These are phyloP conservation scores for Melanaphis sacchari DNA, from an alignment of 1,140 invertebrate genomes.

Conservation along the genomic window DNA sequence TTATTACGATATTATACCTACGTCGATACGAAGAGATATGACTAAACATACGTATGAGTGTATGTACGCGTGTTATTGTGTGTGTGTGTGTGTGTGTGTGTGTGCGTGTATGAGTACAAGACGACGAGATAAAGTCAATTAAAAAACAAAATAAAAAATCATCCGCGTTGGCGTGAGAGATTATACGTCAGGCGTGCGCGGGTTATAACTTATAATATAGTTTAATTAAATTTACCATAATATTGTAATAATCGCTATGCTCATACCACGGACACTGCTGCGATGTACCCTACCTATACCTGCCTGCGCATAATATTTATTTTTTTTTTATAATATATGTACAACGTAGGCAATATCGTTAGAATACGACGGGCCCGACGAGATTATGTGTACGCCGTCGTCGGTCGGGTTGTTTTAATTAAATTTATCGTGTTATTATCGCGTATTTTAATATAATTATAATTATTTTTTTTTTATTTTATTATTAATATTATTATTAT, in stretches of 20 bases:
- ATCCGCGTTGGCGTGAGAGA: neutral
- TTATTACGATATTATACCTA: no score
- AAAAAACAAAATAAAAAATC: neutral
- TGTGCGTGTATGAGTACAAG: neutral
- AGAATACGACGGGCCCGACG: neutral
- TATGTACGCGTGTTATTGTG: no score
- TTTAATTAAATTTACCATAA: slow-evolving; percentile 29
- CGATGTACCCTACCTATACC: neutral
- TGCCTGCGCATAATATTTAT: no score
- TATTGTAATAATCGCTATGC: neutral
- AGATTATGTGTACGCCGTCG: neutral
- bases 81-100: no score
- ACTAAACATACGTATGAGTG: no score
- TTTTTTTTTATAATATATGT: neutral
- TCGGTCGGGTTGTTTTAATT: slow-evolving; percentile 36
- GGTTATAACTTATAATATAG: slow-evolving; percentile 11
- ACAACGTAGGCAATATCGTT: neutral
- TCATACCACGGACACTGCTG: neutral
- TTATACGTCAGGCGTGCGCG: neutral
- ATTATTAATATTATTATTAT: neutral
- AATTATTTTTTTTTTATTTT: neutral
- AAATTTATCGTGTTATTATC: slow-evolving; percentile 27
- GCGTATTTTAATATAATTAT: slow-evolving; percentile 26
- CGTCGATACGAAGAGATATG: neutral
- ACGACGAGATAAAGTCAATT: neutral